A percentile compares a stretch with the other conserved stretches of the same genome.
Evolutionary conservation across 2,113 vertebrate genomes (phyloP).

Genomic region (Vimba vimba): DNA sequence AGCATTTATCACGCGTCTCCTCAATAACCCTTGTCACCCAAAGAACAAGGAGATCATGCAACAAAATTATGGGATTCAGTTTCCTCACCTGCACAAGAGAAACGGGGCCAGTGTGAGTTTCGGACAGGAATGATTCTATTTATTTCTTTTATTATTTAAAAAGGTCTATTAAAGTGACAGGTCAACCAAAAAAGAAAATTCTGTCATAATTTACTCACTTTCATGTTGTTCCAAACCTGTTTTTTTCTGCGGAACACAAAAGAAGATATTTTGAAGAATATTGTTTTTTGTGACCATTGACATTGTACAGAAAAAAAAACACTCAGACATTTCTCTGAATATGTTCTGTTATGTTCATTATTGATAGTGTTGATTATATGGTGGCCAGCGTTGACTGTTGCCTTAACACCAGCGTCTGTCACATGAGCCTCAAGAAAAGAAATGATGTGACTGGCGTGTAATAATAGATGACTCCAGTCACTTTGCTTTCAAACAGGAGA

Average conservation of each 20-base stretch:
- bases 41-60: constrained; percentile 72
- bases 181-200: not conserved
- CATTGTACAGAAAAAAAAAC: not conserved
- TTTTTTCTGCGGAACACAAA: not conserved
- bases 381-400: constrained; percentile 73
- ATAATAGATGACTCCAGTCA: constrained; percentile 87
- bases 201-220: not conserved
- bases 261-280: not conserved
- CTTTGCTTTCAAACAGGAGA: constrained; percentile 79
- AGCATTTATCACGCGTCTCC: constrained; percentile 73
- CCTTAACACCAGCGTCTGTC: constrained; percentile 74
- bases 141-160: not conserved
- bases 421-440: constrained; percentile 76
- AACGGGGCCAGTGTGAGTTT: constrained; percentile 75
- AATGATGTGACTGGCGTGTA: constrained; percentile 80
- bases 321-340: not conserved
- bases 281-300: not conserved
- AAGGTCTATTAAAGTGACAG: not conserved
- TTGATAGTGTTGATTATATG: constrained; percentile 71
- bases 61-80: constrained; percentile 71
- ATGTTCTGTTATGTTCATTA: constrained; percentile 44
- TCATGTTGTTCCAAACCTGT: not conserved
- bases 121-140: not conserved
- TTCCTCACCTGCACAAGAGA: constrained; percentile 76
- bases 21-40: constrained; percentile 70